These are phyloP conservation scores for Pseudotriccus pelzelni DNA, from an alignment of 2,797 vertebrate genomes.

Conservation along the genomic window DNA sequence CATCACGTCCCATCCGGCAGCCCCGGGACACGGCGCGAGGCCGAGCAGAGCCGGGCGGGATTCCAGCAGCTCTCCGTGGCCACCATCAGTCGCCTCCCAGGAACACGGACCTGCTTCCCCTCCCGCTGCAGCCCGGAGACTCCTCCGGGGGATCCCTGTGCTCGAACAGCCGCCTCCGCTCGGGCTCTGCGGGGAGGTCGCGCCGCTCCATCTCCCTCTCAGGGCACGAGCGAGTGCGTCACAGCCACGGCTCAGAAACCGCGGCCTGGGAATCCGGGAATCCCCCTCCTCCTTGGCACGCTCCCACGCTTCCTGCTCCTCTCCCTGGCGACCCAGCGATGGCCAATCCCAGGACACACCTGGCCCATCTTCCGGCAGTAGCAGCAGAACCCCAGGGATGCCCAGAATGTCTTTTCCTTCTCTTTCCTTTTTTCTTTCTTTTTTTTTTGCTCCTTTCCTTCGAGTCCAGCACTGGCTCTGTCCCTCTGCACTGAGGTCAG, in stretches of 20 bases:
- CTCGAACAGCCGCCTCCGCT: fast-evolving
- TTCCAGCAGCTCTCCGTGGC: not conserved
- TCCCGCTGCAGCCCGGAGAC: not conserved
- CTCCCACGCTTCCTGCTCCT: not conserved
- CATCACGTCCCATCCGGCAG: not conserved
- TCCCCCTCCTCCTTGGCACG: not conserved
- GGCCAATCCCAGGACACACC: not conserved
- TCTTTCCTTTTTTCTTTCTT: not conserved
- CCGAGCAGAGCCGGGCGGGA: not conserved
- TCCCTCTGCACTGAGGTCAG: slow-evolving; percentile 65
- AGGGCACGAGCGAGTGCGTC: fast-evolving
- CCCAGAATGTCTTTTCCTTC: not conserved
- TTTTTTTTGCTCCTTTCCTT: not conserved
- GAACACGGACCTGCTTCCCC: not conserved
- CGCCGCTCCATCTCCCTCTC: not conserved
- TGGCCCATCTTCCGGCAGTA: not conserved
- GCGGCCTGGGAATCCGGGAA: not conserved
- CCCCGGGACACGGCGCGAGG: too few relatives aligned
- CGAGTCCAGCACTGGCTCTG: slow-evolving; percentile 28
- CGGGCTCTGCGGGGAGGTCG: not conserved
- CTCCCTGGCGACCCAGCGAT: not conserved
- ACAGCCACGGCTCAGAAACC: not conserved
- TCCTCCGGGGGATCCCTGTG: not conserved
- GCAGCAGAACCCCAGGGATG: slow-evolving; percentile 24
- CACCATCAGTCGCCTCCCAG: not conserved